phyloP scores from a whole-genome alignment of 2,797 vertebrate genomes.

The Scarus forsteni region DNA sequence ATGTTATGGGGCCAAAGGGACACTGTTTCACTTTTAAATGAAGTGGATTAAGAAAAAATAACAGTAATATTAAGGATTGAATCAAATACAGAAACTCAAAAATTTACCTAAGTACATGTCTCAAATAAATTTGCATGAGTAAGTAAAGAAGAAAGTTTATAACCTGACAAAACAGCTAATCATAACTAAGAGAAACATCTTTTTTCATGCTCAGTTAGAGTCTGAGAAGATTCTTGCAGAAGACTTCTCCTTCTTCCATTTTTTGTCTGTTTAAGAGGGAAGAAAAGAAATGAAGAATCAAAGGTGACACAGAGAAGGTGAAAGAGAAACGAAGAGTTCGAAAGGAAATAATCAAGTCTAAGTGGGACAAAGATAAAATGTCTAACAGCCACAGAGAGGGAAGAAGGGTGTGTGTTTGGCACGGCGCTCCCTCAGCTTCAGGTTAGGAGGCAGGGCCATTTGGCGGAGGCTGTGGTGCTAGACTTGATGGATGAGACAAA shows the following conservation, averaged over 20 bases:
- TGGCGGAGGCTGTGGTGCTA: conserved; percentile 75
- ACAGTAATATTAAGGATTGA: no score
- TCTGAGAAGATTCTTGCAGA: neutral
- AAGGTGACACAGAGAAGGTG: conserved; percentile 10
- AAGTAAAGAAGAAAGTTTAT: no score
- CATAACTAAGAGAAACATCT: neutral
- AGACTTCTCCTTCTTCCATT: neutral
- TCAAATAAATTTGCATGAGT: no score
- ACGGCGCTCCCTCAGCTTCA: conserved; percentile 38
- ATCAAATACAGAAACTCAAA: no score
- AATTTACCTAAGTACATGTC: no score
- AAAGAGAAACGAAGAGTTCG: conserved; percentile 27
- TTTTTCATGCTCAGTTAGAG: neutral
- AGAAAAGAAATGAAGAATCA: conserved; percentile 13
- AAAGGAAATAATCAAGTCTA: conserved; percentile 20
- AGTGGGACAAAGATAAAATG: conserved; percentile 37
- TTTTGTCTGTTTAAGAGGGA: neutral
- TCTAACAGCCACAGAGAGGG: conserved; percentile 8
- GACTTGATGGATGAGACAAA: conserved; percentile 84
- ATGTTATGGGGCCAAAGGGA: no score
- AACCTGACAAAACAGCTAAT: no score
- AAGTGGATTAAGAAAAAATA: no score
- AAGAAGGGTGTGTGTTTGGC: conserved; percentile 25
- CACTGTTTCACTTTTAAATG: no score
- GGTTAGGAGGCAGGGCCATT: conserved; percentile 83